Conservation (phyloP, 2,888 invertebrate species). For the Agriopis leucophaearia region DNA sequence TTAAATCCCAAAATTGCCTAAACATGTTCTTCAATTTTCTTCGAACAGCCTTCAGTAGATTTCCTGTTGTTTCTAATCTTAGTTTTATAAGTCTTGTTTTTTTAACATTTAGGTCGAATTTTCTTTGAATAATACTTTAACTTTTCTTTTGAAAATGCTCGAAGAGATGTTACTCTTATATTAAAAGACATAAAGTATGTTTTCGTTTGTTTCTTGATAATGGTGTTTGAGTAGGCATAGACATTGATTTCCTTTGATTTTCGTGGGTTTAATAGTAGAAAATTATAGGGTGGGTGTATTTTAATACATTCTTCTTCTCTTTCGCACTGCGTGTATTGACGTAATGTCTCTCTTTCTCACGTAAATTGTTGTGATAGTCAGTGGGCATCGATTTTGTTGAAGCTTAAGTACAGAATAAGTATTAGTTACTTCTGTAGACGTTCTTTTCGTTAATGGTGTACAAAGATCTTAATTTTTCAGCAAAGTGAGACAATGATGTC, state of each 20-base stretch:
- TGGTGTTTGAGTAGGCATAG: conserved; percentile 33
- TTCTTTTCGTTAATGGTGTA: background rate
- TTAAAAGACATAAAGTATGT: conserved; percentile 16
- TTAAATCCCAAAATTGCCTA: conserved; percentile 5
- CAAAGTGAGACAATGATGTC: too few species aligned
- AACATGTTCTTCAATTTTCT: conserved; percentile 6
- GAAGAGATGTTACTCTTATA: conserved; percentile 42
- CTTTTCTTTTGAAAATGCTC: conserved; percentile 10
- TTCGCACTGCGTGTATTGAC: background rate
- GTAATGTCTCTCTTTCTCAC: conserved; percentile 11
- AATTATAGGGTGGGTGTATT: conserved; percentile 48
- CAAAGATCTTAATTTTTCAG: background rate
- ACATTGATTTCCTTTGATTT: conserved; percentile 53
- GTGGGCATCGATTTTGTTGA: conserved; percentile 17
- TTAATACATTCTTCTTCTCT: conserved; percentile 19
- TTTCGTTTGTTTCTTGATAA: conserved; percentile 42
- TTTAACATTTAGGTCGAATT: background rate
- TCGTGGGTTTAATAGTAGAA: conserved; percentile 47
- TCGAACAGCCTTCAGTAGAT: conserved; percentile 9
- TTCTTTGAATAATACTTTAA: conserved; percentile 8
- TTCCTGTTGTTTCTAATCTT: background rate
- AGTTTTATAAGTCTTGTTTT: background rate
- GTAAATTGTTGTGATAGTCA: conserved; percentile 17
- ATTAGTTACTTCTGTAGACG: background rate
- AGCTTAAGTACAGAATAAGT: background rate